These are phyloP conservation scores for Tyria jacobaeae DNA, from an alignment of 2,888 invertebrate species.

Conservation along the genomic window DNA sequence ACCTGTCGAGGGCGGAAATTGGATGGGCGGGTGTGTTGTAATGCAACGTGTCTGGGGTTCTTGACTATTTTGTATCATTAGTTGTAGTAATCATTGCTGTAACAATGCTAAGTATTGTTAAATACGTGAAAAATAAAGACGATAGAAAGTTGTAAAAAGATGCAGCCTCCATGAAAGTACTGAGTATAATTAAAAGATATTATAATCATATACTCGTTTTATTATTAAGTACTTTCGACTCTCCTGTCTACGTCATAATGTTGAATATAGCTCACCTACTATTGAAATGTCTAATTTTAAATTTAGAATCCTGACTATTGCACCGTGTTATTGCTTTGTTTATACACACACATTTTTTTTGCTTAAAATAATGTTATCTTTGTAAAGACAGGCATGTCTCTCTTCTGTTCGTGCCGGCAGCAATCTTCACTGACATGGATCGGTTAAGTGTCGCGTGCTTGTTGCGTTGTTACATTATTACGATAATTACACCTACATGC, in stretches of 20 bases:
- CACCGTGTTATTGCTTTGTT: not conserved
- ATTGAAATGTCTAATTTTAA: too few species aligned
- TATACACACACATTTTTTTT: too few species aligned
- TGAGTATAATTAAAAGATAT: too few species aligned
- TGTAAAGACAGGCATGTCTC: not conserved
- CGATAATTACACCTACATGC: too few species aligned
- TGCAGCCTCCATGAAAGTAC: not conserved
- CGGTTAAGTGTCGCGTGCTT: not conserved
- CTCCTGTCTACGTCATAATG: too few species aligned
- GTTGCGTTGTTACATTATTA: not conserved
- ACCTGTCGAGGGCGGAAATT: slow-evolving; percentile 32
- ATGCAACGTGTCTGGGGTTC: slow-evolving; percentile 11
- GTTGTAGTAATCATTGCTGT: not conserved
- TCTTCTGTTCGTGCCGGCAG: not conserved
- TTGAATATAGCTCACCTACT: too few species aligned
- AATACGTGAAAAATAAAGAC: not conserved
- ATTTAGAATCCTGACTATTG: too few species aligned
- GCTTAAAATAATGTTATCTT: too few species aligned
- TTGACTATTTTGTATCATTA: slow-evolving; percentile 18
- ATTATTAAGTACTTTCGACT: too few species aligned
- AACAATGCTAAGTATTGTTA: not conserved
- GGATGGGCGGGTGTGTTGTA: slow-evolving; percentile 26
- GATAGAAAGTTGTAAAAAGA: not conserved
- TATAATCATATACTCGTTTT: too few species aligned
- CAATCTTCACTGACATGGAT: not conserved